phyloP scores from a whole-genome alignment of 2,113 vertebrate species.

The Girardinichthys multiradiatus region DNA sequence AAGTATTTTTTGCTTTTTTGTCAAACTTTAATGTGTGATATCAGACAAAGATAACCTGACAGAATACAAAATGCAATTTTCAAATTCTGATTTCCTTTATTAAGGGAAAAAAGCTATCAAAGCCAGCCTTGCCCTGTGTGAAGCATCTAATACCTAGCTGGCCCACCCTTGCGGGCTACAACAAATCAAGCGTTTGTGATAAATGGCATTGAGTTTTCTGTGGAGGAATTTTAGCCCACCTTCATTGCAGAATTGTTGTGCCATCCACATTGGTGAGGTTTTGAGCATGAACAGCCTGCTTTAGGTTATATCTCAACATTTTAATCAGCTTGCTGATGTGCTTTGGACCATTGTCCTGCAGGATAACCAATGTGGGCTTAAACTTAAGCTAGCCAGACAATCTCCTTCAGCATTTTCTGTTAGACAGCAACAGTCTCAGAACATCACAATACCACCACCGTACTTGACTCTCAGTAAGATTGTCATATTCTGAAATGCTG shows the following conservation, averaged over 20 bases:
- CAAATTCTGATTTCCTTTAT: neutral
- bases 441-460: neutral
- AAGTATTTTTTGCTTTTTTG: neutral
- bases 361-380: neutral
- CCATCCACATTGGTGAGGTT: neutral
- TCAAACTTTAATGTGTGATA: neutral
- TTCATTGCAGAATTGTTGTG: too few relatives aligned
- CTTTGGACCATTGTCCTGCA: neutral
- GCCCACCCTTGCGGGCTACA: neutral
- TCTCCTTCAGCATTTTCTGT: too few relatives aligned
- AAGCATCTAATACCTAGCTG: too few relatives aligned
- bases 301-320: neutral
- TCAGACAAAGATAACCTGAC: neutral
- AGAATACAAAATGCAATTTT: neutral
- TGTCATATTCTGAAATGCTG: neutral
- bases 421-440: neutral
- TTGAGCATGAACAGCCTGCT: too few relatives aligned
- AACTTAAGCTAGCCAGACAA: neutral
- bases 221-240: neutral
- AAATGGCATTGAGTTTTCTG: neutral
- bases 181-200: neutral
- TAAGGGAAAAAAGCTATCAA: too few relatives aligned
- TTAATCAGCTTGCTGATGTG: neutral
- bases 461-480: neutral
- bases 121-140: too few relatives aligned